Evolutionary conservation across 2,797 vertebrate species (phyloP).

Genomic region (Trachops cirrhosus): DNA sequence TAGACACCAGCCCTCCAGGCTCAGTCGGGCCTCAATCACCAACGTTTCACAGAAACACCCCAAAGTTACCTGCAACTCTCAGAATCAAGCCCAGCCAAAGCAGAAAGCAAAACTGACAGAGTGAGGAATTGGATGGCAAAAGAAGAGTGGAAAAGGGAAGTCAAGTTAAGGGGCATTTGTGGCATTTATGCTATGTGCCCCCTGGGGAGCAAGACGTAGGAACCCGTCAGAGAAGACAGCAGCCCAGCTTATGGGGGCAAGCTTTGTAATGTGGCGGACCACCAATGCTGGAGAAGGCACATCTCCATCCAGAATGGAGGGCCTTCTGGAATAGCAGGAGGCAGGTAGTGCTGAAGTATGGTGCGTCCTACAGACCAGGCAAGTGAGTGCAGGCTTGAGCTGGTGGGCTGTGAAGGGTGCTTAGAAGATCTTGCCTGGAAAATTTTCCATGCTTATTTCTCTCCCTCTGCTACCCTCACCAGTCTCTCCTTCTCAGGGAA

Average conservation of each 20-base stretch:
- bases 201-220: neutral
- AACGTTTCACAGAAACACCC: neutral
- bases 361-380: neutral
- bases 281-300: neutral
- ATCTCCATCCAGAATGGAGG: rapidly evolving
- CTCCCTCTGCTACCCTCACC: neutral
- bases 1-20: neutral
- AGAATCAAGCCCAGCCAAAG: neutral
- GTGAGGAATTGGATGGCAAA: neutral
- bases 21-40: neutral
- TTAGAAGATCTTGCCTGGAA: neutral
- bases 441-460: neutral
- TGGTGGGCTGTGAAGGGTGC: neutral
- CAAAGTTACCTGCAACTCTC: neutral
- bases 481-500: neutral
- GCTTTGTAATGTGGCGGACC: neutral
- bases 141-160: neutral
- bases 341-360: neutral
- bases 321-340: neutral
- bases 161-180: neutral
- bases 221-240: neutral
- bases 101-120: neutral
- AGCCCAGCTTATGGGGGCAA: neutral
- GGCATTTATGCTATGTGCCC: neutral
- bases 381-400: neutral